Percentiles rank a stretch among this genome's conserved stretches.
phyloP scores from a whole-genome alignment of 2,113 vertebrate species.

The Scomber colias region DNA sequence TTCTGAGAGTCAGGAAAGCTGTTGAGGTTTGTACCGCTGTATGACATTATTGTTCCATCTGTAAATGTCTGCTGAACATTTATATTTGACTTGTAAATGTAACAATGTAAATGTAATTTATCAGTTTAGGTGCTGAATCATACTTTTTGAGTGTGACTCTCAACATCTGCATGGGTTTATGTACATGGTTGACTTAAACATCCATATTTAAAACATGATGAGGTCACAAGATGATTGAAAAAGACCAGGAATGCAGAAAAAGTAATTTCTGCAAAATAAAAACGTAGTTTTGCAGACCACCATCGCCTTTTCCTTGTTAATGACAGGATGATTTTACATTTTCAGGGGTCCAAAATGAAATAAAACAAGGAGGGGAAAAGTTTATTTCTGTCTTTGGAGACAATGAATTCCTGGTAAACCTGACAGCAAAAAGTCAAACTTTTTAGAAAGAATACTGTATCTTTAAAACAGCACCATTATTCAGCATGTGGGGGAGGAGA shows the following conservation, averaged over 20 bases:
- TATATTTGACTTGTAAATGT: neutral
- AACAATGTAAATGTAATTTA: neutral
- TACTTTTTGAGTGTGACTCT: neutral
- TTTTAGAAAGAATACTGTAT: neutral
- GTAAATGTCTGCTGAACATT: neutral
- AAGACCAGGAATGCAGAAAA: neutral
- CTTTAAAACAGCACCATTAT: neutral
- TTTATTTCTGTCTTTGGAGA: too few relatives aligned
- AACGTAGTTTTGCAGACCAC: too few relatives aligned
- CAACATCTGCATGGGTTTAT: neutral
- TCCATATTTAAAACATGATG: neutral
- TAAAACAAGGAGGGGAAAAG: too few relatives aligned
- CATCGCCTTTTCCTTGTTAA: too few relatives aligned
- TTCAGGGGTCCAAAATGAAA: too few relatives aligned
- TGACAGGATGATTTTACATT: too few relatives aligned
- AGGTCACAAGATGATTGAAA: neutral
- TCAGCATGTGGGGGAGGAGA: neutral
- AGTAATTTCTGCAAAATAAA: too few relatives aligned
- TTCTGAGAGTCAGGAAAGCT: conserved; percentile 8
- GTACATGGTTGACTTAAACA: neutral
- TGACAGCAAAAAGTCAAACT: too few relatives aligned
- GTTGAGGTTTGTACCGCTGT: conserved; percentile 3
- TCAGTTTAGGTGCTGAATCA: neutral
- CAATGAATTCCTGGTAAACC: too few relatives aligned
- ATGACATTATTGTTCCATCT: neutral